These are phyloP conservation scores for Campoplex capitator DNA, from an alignment of 2,888 invertebrate genomes.

Conservation along the genomic window DNA sequence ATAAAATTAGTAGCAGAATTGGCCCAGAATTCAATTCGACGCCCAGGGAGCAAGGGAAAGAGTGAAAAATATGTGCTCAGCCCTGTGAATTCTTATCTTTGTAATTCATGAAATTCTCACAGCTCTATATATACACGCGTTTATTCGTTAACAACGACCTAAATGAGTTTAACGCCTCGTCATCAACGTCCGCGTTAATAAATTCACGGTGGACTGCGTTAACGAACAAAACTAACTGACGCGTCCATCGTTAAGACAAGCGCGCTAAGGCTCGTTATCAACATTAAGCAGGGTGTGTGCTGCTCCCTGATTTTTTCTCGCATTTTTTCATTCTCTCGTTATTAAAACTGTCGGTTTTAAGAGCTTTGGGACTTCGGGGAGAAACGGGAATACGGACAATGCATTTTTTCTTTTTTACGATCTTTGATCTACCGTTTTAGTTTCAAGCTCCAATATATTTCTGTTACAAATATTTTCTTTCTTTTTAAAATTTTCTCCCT, in stretches of 20 bases:
- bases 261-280: slow-evolving; percentile 44
- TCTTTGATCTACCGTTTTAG: background rate
- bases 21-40: slow-evolving; percentile 11
- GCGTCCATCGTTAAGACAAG: slow-evolving; percentile 3
- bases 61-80: no score
- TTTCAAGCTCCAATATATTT: background rate
- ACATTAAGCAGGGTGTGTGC: slow-evolving; percentile 17
- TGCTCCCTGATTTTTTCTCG: background rate
- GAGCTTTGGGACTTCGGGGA: background rate
- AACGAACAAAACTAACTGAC: slow-evolving; percentile 52
- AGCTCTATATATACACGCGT: no score
- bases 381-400: background rate
- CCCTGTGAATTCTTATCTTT: no score
- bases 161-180: slow-evolving; percentile 45
- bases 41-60: no score
- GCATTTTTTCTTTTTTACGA: background rate
- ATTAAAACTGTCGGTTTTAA: background rate
- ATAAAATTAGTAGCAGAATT: no score
- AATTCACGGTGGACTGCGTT: slow-evolving; percentile 55
- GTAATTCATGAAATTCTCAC: no score
- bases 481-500: no score
- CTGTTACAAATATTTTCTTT: no score
- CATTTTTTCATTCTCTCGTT: slow-evolving; percentile 1
- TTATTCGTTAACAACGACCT: slow-evolving; percentile 40
- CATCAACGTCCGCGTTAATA: slow-evolving; percentile 48